phyloP scores from a whole-genome alignment of 2,113 vertebrate species.

The Grammomys dolichurus region DNA sequence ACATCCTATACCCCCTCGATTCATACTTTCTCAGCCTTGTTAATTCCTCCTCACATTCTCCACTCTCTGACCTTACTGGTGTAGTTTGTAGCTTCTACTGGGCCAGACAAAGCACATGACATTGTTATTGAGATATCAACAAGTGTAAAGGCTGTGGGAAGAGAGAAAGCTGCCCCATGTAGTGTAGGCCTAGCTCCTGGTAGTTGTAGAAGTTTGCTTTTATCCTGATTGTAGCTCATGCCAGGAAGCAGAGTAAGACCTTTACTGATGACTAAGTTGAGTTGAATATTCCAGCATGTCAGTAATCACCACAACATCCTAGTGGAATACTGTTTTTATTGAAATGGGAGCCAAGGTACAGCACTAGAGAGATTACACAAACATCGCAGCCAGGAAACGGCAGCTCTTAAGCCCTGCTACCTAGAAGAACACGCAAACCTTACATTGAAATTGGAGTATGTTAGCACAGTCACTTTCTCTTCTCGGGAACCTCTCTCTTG shows the following conservation, averaged over 20 bases:
- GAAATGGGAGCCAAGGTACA: constrained; percentile 35
- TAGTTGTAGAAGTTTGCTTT: constrained; percentile 50
- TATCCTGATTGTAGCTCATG: not conserved
- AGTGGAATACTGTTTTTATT: constrained; percentile 30
- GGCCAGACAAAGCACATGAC: accelerated
- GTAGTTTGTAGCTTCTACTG: not conserved
- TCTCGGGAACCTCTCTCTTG: not conserved
- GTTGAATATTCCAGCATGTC: not conserved
- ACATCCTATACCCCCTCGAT: not conserved
- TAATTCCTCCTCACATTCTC: not conserved
- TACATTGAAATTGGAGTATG: not conserved
- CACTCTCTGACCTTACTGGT: not conserved
- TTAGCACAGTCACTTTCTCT: not conserved
- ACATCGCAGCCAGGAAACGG: constrained; percentile 47
- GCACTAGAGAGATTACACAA: constrained; percentile 72
- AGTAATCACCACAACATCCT: constrained; percentile 66
- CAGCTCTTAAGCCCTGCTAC: not conserved
- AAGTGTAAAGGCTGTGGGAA: not conserved
- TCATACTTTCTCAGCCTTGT: constrained; percentile 50
- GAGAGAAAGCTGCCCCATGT: not conserved
- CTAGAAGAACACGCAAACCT: not conserved
- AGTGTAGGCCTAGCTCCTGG: not conserved
- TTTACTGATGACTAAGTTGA: constrained; percentile 31
- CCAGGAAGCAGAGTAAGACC: constrained; percentile 51
- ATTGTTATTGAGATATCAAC: constrained; percentile 30